phyloP scores from a whole-genome alignment of 2,113 vertebrate species.

The Tringa solitaria region DNA sequence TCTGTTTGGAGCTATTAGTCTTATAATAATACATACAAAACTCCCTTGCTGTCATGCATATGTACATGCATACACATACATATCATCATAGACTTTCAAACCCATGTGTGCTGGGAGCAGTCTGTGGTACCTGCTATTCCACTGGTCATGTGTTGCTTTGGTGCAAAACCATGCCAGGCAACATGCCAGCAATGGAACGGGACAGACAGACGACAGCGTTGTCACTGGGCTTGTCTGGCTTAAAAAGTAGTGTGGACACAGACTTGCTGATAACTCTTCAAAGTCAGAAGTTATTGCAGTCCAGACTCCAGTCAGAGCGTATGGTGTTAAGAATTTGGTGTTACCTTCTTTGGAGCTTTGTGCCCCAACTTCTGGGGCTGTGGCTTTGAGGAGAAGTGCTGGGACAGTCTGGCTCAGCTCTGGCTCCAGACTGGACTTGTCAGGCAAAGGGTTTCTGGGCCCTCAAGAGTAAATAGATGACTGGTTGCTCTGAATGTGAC shows the following conservation, averaged over 20 bases:
- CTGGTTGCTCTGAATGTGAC: not conserved
- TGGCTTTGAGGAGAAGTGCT: not conserved
- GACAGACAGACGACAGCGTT: not conserved
- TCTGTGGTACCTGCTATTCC: not conserved
- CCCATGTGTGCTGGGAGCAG: not conserved
- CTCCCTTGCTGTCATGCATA: not conserved
- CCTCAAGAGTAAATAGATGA: not conserved
- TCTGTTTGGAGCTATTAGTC: not conserved
- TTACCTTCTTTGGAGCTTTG: not conserved
- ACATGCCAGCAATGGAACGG: not conserved
- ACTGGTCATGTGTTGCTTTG: not conserved
- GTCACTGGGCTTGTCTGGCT: not conserved
- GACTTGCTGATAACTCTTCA: not conserved
- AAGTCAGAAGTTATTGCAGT: not conserved
- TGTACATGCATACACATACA: fast-evolving
- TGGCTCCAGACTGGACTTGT: not conserved
- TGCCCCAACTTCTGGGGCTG: not conserved
- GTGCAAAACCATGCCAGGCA: not conserved
- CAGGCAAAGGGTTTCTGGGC: not conserved
- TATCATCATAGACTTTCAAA: not conserved
- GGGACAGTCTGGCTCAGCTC: not conserved
- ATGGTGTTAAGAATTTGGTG: not conserved
- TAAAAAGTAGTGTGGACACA: not conserved
- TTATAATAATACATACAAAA: not conserved
- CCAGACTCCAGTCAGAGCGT: not conserved